Conservation (phyloP, 2,113 vertebrate genomes). For the Atrichornis clamosus region DNA sequence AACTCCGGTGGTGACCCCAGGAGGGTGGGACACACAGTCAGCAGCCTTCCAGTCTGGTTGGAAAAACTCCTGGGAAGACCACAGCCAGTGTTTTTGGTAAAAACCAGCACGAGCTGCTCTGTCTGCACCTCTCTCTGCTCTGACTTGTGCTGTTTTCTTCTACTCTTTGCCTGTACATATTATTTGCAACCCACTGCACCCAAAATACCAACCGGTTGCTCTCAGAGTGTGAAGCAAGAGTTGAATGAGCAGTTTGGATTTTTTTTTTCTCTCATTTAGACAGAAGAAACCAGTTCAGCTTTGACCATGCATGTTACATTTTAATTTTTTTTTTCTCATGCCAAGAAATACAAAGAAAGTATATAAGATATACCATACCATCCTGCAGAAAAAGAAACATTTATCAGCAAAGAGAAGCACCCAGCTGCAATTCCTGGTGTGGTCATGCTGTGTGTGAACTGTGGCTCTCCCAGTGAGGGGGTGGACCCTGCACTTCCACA, state of each 20-base stretch:
- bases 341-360: conserved; percentile 82
- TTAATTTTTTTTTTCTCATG: conserved; percentile 91
- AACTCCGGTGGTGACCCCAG: neutral
- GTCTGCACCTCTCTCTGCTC: neutral
- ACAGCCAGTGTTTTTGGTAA: neutral
- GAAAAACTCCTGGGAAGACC: neutral
- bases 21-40: rapidly evolving
- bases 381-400: conserved; percentile 45
- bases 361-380: conserved; percentile 64
- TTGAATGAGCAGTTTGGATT: neutral
- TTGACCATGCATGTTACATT: conserved; percentile 82
- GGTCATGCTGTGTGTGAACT: neutral
- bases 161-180: neutral
- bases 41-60: neutral
- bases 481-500: neutral
- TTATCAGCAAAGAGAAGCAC: neutral
- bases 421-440: neutral
- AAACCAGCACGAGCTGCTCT: neutral
- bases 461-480: neutral
- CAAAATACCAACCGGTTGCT: neutral
- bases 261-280: neutral
- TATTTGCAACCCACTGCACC: neutral
- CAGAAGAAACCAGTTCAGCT: conserved; percentile 36
- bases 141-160: neutral
- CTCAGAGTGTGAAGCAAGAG: neutral